Base-by-base conservation (phyloP, 2,888 invertebrate species). In the Euphydryas editha region DNA sequence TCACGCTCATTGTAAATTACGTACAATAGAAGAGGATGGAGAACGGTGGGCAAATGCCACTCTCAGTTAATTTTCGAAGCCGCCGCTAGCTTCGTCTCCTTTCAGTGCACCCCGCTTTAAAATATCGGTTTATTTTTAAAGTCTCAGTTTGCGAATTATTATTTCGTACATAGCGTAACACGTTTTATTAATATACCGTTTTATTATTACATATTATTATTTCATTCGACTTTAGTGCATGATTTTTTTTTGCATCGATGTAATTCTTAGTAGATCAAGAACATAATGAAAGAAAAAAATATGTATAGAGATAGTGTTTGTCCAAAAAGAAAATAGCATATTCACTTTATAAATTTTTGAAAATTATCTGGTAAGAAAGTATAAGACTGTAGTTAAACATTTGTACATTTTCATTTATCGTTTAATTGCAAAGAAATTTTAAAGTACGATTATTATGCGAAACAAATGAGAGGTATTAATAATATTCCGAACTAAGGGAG, bases 21-120 rank as follows among this genome's bases (percentile, higher is more conserved):
- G 67, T 70, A 69, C 73, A 85, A 73, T 84, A 44, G 80, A 88
- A 72, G 73, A 81, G 83, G 69, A 70, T 70, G 68, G 81, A 75
- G 66, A 74, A 79, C 73, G 73, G 75, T 76, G 77, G 74, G 81
- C 81, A 78, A 84, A 87, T 87, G 88, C 85, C 86, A 88, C 90
- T 91, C 88, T 87, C 78, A 85, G 90, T 87, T 90, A 92, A 92
- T 92, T 92, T 90, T 86, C 84, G 78, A 75, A 81, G 85, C 84
- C 85, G 81, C 82, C 83, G 84, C 81, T 81, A 79, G 79, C 80
- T 79, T 78, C 79, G 81, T 80, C 81, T 82, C 82, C 77, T 82
- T 81, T 83, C 78, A 77, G 79, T 78, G 75, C 79, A 78, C 76
- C 79, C 76, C 72, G 72, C 71, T 78, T 78, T 76, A 78, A 81